Evolutionary conservation across 2,888 invertebrate genomes (phyloP), one percentile per base, ranked within the genome.

Genomic region (Conchocele bisecta): DNA sequence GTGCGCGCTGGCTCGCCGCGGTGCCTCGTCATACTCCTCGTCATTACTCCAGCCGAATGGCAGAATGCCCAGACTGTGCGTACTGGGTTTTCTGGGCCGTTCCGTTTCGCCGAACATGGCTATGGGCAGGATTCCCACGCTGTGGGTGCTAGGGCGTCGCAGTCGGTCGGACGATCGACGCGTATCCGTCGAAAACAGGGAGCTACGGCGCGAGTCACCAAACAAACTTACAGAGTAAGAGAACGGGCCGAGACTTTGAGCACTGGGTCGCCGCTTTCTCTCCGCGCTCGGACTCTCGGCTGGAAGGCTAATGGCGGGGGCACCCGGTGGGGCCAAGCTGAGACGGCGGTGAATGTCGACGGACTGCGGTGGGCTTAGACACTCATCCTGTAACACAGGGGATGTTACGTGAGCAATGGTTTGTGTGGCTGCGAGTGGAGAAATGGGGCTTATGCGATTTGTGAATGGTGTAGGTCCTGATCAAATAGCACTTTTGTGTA

Each of bases 221-320:
- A 82, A 82, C 78, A 78, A 79, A 86, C 88, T 86, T 82, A 88
- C 88, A 48, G 88, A 87, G 51, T 86, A 79, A 37, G 82, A 83
- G 60, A 87, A 85, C 13, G 87, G 86, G 48, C 90, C 90, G 59
- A 90, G 84, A 75, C 90, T 90, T 78, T 90, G 89, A 9, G 89
- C 89, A 67, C 89, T 89, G 51, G 88, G 83, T 35, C 88, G 75
- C 53, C 88, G 83, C 17, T 85, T 81, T 56, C 83, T 80, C 65
- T 86, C 86, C n/a, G 77, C 71, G 29, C 82, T 81, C 33, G 74
- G 75, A 50, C 79, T 71, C 26, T 87, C 88, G 26, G 84, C 76
- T 48, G 85, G 84, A 63, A 86, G 80, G 67, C 82, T 86, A 53
- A 88, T 87, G 33, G 80, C 78, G 22, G 88, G 88, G 1, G 79